Conservation (phyloP, 53 echinoderm and acorn worm species). For the Astropecten irregularis region DNA sequence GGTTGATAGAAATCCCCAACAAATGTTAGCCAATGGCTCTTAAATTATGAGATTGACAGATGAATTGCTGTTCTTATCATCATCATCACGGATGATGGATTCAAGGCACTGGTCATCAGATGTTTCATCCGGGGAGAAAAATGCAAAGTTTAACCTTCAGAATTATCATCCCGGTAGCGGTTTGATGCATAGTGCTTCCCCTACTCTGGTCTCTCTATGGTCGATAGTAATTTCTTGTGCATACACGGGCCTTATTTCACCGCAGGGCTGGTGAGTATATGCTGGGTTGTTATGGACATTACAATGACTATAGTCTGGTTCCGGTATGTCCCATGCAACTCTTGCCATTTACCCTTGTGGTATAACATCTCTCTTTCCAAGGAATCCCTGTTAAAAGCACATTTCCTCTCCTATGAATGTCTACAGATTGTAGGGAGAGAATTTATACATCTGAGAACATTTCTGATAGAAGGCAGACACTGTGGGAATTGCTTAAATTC, state of each 20-base stretch:
- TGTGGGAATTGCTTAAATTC: not conserved
- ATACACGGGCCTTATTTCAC: conserved; percentile 8
- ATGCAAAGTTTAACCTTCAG: not conserved
- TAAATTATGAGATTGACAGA: not conserved
- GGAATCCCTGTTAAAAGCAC: not conserved
- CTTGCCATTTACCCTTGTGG: not conserved
- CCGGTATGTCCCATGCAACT: not conserved
- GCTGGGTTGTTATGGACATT: not conserved
- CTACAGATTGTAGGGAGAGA: not conserved
- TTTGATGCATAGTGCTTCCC: conserved; percentile 1
- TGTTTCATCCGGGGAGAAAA: not conserved
- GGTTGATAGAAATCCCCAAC: not conserved
- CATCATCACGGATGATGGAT: not conserved
- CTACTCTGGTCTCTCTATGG: not conserved
- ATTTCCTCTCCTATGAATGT: not conserved
- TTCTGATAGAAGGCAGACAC: not conserved
- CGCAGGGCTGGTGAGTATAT: not conserved
- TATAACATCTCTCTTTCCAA: not conserved
- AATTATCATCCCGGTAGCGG: not conserved
- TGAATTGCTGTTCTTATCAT: not conserved
- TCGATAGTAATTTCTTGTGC: conserved; percentile 41
- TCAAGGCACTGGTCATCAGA: not conserved
- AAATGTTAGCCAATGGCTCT: not conserved
- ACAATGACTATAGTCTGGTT: not conserved
- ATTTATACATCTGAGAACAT: not conserved